phyloP scores from a whole-genome alignment of 2,797 vertebrate species.

The Spinibarbus caldwelli region DNA sequence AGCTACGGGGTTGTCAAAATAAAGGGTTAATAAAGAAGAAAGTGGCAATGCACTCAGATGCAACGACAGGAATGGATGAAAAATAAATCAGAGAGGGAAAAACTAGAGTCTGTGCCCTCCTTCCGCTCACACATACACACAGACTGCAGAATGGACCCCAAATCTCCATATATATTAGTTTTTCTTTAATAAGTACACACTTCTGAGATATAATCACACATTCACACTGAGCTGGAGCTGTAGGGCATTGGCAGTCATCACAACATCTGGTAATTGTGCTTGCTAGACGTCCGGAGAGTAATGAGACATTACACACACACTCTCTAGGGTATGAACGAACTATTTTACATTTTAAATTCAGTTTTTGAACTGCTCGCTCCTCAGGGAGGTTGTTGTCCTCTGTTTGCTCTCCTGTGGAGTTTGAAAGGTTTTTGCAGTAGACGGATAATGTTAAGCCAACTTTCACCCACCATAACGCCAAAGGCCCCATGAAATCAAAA shows the following conservation, averaged over 20 bases:
- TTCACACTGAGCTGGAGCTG: constrained; percentile 25
- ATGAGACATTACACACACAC: constrained; percentile 39
- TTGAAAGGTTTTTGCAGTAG: constrained; percentile 17
- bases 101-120: not conserved
- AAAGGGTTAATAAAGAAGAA: constrained; percentile 29
- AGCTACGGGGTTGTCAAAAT: constrained; percentile 7
- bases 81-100: constrained; percentile 30
- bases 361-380: constrained; percentile 40
- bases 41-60: constrained; percentile 2
- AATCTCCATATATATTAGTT: constrained; percentile 45
- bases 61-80: constrained; percentile 2
- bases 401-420: constrained; percentile 34
- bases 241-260: constrained; percentile 30
- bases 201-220: constrained; percentile 19
- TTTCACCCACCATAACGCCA: not conserved
- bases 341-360: constrained; percentile 36
- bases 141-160: not conserved
- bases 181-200: constrained; percentile 43
- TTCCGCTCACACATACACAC: constrained; percentile 6
- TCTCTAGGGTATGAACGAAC: constrained; percentile 23
- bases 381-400: constrained; percentile 41
- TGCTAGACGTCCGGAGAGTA: constrained; percentile 41
- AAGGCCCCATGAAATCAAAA: not conserved
- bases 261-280: constrained; percentile 52
- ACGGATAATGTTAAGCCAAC: not conserved